Conservation (phyloP, 2,797 vertebrate genomes). For the Holocentrus rufus region DNA sequence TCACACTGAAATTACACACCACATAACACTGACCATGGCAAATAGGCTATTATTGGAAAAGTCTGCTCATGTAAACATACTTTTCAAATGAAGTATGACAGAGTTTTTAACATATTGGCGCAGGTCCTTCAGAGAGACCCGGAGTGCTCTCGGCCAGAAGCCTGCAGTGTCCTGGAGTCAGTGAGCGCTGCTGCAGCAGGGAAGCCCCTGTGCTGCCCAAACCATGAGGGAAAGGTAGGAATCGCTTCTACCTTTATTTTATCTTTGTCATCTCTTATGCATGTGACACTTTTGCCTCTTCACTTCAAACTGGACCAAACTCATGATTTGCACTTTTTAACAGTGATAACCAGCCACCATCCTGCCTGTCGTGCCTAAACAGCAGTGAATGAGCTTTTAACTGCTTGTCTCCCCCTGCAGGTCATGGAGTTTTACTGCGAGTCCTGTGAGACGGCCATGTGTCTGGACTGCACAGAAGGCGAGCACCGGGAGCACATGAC, state of each 20-base stretch:
- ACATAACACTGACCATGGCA: background rate
- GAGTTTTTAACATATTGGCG: conserved; percentile 11
- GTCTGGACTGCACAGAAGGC: conserved; percentile 89
- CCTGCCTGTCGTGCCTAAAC: no score
- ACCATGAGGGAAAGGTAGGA: conserved; percentile 85
- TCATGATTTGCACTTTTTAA: no score
- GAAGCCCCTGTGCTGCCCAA: conserved; percentile 92
- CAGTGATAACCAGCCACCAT: background rate
- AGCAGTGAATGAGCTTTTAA: background rate
- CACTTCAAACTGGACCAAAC: background rate
- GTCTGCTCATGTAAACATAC: background rate
- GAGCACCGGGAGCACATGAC: conserved; percentile 94
- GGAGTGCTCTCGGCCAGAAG: conserved; percentile 83
- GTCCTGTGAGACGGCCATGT: conserved; percentile 96
- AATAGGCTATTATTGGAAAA: background rate
- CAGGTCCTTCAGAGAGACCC: conserved; percentile 90
- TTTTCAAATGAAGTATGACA: background rate
- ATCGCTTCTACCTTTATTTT: background rate
- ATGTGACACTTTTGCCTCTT: no score
- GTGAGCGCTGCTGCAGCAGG: conserved; percentile 87
- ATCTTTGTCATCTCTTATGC: no score
- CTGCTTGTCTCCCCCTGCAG: conserved; percentile 79
- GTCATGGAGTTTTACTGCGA: conserved; percentile 98
- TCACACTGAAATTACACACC: background rate
- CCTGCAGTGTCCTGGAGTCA: conserved; percentile 84